A percentile compares a stretch with the other conserved stretches of the same genome.
Conservation (phyloP, 2,113 vertebrate species). For the Pituophis catenifer region DNA sequence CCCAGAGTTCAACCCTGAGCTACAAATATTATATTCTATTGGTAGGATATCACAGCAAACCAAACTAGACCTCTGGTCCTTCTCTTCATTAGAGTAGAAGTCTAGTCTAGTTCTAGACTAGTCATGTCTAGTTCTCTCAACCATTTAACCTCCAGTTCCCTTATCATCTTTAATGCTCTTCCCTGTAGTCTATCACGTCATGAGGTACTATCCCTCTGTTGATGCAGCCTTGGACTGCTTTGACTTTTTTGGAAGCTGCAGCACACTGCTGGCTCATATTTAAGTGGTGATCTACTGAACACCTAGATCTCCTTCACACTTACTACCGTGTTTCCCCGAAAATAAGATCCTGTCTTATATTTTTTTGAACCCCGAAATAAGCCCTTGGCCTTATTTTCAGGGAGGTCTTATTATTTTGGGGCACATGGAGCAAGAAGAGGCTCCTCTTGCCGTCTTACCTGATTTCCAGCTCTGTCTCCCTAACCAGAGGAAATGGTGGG, state of each 20-base stretch:
- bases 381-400: too few relatives aligned
- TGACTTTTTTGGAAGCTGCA: neutral
- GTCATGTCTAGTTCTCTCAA: neutral
- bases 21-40: neutral
- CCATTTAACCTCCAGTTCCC: neutral
- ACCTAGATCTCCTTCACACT: neutral
- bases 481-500: too few relatives aligned
- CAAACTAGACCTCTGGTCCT: neutral
- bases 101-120: too few relatives aligned
- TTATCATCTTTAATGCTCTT: neutral
- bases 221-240: neutral
- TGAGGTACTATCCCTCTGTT: neutral
- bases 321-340: neutral
- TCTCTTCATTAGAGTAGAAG: neutral
- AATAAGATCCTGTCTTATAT: too few relatives aligned
- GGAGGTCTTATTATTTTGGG: too few relatives aligned
- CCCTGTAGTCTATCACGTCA: neutral
- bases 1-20: too few relatives aligned
- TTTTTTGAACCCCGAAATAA: too few relatives aligned
- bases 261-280: neutral
- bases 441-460: too few relatives aligned
- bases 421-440: too few relatives aligned
- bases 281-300: neutral
- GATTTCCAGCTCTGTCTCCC: too few relatives aligned
- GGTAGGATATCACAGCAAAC: neutral